Conservation (phyloP, 2,888 invertebrate species). For the Nymphalis urticae region DNA sequence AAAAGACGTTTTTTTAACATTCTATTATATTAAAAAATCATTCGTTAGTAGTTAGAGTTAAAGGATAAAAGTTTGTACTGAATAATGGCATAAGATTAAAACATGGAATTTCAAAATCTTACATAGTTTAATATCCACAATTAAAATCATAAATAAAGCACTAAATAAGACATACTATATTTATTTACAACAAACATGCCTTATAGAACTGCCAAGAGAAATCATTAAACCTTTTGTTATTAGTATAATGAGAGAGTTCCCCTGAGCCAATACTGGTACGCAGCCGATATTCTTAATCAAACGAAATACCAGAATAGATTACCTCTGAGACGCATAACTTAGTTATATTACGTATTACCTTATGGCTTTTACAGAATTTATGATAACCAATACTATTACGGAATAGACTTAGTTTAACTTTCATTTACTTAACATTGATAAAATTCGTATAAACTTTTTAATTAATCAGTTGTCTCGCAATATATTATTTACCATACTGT, state of each 20-base stretch:
- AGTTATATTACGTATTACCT: conserved; percentile 44
- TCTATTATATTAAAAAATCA: too few species aligned
- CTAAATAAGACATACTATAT: background rate
- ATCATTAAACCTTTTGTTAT: conserved; percentile 27
- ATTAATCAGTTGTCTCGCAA: too few species aligned
- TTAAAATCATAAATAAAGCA: background rate
- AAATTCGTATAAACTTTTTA: too few species aligned
- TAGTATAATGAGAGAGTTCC: conserved; percentile 48
- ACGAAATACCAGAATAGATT: conserved; percentile 50
- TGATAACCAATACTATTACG: conserved; percentile 6
- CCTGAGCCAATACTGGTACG: conserved; percentile 38
- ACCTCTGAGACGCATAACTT: conserved; percentile 46
- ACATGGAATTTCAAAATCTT: too few species aligned
- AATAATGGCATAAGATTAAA: too few species aligned
- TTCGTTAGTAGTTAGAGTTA: too few species aligned
- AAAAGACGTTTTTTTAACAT: too few species aligned
- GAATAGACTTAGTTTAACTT: too few species aligned
- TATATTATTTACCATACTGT: too few species aligned
- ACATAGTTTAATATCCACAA: too few species aligned
- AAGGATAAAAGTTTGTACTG: too few species aligned
- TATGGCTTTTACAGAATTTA: conserved; percentile 18
- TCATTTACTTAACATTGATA: too few species aligned
- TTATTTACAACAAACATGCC: background rate
- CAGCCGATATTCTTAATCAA: conserved; percentile 35
- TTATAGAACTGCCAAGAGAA: conserved; percentile 5